Evolutionary conservation across 2,888 invertebrate genomes (phyloP), one percentile per base, ranked within the genome.

Genomic region (Drosophila longiperda): DNA sequence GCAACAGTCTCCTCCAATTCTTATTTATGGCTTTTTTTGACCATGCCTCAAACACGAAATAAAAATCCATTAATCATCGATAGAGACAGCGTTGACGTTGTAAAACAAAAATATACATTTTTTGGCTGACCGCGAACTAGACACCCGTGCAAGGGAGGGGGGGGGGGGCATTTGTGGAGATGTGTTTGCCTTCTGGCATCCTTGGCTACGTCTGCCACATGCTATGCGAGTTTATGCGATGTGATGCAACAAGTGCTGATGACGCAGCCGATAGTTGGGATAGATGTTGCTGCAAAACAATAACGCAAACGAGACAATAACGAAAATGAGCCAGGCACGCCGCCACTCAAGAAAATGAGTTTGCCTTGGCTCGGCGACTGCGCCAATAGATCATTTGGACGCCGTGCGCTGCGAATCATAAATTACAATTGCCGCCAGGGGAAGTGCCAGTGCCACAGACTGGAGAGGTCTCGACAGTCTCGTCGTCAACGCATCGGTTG

Each of bases 401-500:
- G 84, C 87, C 89, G 87, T 82, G 84, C 89, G 82, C 80, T 80
- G 71, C 87, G 73, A 86, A 86, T 83, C 87, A 86, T 86, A 86
- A 86, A 86, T 86, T 83, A 83, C 83, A 65, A 68, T 54, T 74
- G 80, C 73, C 69, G 57, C 63, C 62, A 54, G 26, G 54, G 32
- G 20, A 65, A 75, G 60, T 34, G 34, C 53, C n/a, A 40, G 40
- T 40, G 40, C 23, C 23, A 15, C 15, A 36, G 55, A 29, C 29
- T 20, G 40, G 9, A 38, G 20, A 29, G 26, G 50, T 20, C 48
- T 26, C 6, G 20, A 58, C 23, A 45, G 62, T 36, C 36, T 36
- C 17, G 64, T 49, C 64, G 82, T 62, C 76, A 71, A 84, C 83
- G 87, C 88, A 83, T 49, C 26, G 49, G n/a, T 38, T 70, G 85